Evolutionary conservation across 2,888 invertebrate species (phyloP).

Genomic region (Hirtodrosophila confusa): DNA sequence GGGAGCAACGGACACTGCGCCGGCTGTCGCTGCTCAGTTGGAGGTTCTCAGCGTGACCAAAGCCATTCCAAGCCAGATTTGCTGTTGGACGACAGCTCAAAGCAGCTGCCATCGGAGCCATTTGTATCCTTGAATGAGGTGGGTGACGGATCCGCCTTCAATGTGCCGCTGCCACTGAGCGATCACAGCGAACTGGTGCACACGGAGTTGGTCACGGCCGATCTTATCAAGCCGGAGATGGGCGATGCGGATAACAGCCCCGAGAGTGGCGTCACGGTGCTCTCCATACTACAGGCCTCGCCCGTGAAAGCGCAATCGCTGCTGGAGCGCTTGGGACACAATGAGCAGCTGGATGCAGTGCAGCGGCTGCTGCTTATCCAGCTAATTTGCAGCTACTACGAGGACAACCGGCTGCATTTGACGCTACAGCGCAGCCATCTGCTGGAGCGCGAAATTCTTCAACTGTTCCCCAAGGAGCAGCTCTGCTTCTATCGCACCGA

Average conservation of each 20-base stretch:
- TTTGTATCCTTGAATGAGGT: constrained; percentile 55
- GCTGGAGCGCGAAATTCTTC: constrained; percentile 74
- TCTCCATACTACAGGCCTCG: constrained; percentile 66
- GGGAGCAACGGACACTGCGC: constrained; percentile 43
- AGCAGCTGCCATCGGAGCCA: constrained; percentile 57
- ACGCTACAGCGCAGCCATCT: constrained; percentile 75
- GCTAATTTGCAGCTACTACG: constrained; percentile 76
- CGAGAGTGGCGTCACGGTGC: constrained; percentile 51
- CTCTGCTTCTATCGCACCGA: constrained; percentile 78
- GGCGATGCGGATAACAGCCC: constrained; percentile 30
- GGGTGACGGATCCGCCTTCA: constrained; percentile 31
- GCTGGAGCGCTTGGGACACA: constrained; percentile 63
- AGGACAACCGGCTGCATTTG: constrained; percentile 74
- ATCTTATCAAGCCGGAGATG: constrained; percentile 40
- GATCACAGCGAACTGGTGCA: constrained; percentile 37
- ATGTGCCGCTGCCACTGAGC: constrained; percentile 29
- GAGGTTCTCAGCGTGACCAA: not conserved
- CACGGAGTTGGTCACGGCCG: constrained; percentile 28
- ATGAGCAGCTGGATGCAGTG: constrained; percentile 59
- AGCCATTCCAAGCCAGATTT: constrained; percentile 39
- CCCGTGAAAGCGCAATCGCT: constrained; percentile 61
- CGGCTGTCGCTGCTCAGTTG: constrained; percentile 53
- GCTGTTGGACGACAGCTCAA: constrained; percentile 35
- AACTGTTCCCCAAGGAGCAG: constrained; percentile 74
- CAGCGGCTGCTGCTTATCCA: constrained; percentile 75